These are phyloP conservation scores for Aphelinus atriplicis DNA, from an alignment of 1,140 invertebrate species.

Conservation along the genomic window DNA sequence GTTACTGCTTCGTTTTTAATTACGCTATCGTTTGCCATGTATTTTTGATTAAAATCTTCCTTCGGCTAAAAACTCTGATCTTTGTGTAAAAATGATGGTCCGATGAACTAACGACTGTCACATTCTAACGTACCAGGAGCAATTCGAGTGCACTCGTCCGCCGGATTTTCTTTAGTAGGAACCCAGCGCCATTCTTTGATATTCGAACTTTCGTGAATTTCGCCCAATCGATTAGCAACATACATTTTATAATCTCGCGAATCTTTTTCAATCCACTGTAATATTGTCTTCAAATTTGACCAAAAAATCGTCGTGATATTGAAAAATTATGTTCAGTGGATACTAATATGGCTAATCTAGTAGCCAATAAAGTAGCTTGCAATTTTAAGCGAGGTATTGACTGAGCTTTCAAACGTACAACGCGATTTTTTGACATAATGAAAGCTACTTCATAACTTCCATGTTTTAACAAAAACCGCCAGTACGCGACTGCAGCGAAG, in stretches of 20 bases:
- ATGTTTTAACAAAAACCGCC: neutral
- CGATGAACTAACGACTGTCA: neutral
- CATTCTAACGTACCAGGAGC: neutral
- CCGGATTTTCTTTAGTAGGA: conserved; percentile 57
- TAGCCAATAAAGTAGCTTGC: neutral
- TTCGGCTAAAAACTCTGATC: neutral
- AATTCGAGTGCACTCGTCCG: conserved; percentile 47
- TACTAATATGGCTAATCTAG: conserved; percentile 1
- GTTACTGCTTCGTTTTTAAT: neutral
- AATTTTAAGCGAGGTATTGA: conserved; percentile 8
- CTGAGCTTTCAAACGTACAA: neutral
- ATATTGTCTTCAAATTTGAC: conserved; percentile 11
- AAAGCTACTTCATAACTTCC: neutral
- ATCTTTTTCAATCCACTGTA: conserved; percentile 16
- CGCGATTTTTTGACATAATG: conserved; percentile 1
- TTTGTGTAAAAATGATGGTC: neutral
- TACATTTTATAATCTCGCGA: conserved; percentile 23
- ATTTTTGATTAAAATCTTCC: neutral
- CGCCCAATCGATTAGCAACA: conserved; percentile 54
- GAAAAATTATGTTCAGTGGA: neutral
- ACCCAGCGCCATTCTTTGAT: conserved; percentile 60
- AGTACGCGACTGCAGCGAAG: neutral
- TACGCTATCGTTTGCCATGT: neutral
- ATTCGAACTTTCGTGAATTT: conserved; percentile 48
- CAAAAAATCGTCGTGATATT: neutral